phyloP scores from a whole-genome alignment of 1,140 invertebrate species.

The Yoshiicerus persimilis region DNA sequence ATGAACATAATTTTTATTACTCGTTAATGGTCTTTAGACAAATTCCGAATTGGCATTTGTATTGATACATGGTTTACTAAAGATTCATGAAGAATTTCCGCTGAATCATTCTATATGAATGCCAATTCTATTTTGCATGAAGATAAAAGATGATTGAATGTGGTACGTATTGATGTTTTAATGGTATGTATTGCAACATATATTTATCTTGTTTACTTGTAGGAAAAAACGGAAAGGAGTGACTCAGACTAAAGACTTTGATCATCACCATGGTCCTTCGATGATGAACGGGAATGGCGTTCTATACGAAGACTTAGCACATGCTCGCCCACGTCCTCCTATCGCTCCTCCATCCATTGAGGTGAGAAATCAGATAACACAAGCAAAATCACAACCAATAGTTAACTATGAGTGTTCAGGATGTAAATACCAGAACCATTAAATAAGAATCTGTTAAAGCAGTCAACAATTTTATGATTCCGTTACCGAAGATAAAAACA shows the following conservation, averaged over 20 bases:
- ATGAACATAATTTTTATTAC: too few relatives aligned
- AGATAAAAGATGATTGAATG: neutral
- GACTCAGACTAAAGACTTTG: conserved; percentile 49
- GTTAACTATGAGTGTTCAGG: too few relatives aligned
- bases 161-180: neutral
- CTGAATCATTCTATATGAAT: neutral
- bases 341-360: conserved; percentile 47
- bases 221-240: conserved; percentile 48
- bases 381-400: too few relatives aligned
- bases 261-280: conserved; percentile 40
- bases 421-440: too few relatives aligned
- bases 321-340: conserved; percentile 41
- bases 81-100: neutral
- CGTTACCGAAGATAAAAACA: too few relatives aligned
- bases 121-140: neutral
- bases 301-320: conserved; percentile 47
- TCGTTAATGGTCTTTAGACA: neutral
- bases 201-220: conserved; percentile 30
- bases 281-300: conserved; percentile 47
- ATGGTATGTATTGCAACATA: neutral
- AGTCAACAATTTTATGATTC: too few relatives aligned
- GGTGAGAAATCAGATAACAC: conserved; percentile 39
- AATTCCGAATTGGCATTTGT: neutral
- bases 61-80: too few relatives aligned
- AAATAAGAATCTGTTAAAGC: too few relatives aligned